Conservation (phyloP, 2,113 vertebrate genomes). For the Cryptomyrus ogoouensis region DNA sequence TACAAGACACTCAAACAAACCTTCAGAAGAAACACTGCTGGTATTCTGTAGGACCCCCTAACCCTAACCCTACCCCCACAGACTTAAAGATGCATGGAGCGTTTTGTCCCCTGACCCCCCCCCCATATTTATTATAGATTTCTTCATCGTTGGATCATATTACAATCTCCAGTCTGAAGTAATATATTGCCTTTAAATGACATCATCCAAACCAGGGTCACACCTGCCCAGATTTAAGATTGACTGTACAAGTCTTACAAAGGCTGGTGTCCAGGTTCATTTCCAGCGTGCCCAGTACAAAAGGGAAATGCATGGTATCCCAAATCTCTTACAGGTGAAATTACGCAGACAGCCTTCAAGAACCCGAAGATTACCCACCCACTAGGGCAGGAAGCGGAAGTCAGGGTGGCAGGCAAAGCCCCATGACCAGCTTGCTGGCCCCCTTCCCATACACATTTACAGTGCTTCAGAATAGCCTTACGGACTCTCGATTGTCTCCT, state of each 20-base stretch:
- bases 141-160: conserved; percentile 6
- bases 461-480: conserved; percentile 15
- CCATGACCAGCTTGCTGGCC: background rate
- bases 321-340: background rate
- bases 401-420: background rate
- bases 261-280: background rate
- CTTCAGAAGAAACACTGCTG: conserved; percentile 12
- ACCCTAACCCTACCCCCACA: background rate
- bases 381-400: background rate
- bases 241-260: background rate
- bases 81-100: background rate
- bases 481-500: conserved; percentile 18
- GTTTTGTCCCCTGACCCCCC: background rate
- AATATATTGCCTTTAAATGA: conserved; percentile 14
- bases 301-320: background rate
- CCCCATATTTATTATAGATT: background rate
- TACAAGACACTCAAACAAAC: conserved; percentile 4
- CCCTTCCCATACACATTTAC: background rate
- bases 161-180: conserved; percentile 17
- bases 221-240: background rate
- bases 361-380: background rate
- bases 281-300: background rate
- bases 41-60: background rate
- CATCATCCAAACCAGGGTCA: background rate
- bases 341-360: background rate